phyloP scores from a whole-genome alignment of 2,888 invertebrate genomes.

The Hypsopygia costalis region DNA sequence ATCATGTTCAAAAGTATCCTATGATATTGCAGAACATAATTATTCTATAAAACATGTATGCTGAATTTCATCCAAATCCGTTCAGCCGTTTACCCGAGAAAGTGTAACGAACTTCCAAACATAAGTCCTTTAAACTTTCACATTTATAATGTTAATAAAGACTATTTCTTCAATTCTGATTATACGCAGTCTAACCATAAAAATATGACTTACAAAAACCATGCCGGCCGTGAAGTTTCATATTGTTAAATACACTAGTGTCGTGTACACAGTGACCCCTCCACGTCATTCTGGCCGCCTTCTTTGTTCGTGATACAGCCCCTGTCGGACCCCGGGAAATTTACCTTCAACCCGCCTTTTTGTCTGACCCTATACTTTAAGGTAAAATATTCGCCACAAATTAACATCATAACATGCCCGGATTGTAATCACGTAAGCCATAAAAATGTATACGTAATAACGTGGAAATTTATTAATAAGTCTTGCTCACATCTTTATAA shows the following conservation, averaged over 20 bases:
- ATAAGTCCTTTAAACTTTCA: too few species aligned
- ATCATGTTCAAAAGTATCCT: too few species aligned
- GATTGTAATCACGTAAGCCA: not conserved
- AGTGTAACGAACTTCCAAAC: too few species aligned
- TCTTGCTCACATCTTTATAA: too few species aligned
- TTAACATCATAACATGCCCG: constrained; percentile 10
- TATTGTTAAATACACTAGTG: constrained; percentile 6
- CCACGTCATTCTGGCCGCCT: constrained; percentile 15
- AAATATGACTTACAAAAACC: not conserved
- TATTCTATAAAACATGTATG: too few species aligned
- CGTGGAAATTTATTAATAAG: not conserved
- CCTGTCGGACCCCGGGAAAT: constrained; percentile 18
- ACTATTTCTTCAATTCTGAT: too few species aligned
- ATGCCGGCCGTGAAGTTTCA: constrained; percentile 3
- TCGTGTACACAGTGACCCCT: constrained; percentile 14
- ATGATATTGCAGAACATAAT: too few species aligned
- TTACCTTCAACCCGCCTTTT: constrained; percentile 18
- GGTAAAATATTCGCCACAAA: constrained; percentile 18
- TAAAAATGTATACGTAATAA: not conserved
- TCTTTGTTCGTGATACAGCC: constrained; percentile 18
- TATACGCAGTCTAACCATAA: not conserved
- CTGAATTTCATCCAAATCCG: too few species aligned
- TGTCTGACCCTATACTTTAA: constrained; percentile 14
- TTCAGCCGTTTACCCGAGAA: too few species aligned
- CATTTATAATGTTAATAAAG: too few species aligned